Percentiles rank a stretch among this genome's conserved stretches.
phyloP scores from a whole-genome alignment of 2,113 vertebrate species.

The Gymnorhina tibicen region DNA sequence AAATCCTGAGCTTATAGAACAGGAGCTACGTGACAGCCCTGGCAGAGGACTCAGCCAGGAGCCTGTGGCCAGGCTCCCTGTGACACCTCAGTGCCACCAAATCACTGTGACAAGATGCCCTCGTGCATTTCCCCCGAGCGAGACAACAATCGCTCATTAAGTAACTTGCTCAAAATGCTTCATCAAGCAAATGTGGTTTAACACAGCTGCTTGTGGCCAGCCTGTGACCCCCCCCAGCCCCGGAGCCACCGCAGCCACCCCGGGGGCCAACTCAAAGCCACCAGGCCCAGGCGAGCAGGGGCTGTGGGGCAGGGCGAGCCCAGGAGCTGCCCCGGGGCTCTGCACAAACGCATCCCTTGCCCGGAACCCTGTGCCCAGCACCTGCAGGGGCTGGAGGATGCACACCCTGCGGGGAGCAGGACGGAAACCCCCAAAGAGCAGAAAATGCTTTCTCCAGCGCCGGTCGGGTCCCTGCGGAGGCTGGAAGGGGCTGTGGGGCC shows the following conservation, averaged over 20 bases:
- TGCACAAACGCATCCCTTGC: rapidly evolving
- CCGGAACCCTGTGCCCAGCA: background rate
- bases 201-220: background rate
- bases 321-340: background rate
- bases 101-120: background rate
- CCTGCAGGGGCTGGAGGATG: background rate
- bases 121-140: background rate
- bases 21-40: background rate
- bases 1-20: background rate
- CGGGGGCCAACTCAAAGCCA: rapidly evolving
- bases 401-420: rapidly evolving
- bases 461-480: rapidly evolving
- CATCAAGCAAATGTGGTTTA: background rate
- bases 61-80: background rate
- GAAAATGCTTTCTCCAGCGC: rapidly evolving
- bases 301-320: background rate
- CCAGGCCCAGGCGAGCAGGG: background rate
- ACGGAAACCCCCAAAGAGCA: background rate
- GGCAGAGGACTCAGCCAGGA: background rate
- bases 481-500: rapidly evolving
- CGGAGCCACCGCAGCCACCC: background rate
- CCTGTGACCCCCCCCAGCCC: background rate
- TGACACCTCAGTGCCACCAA: background rate
- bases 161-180: background rate
- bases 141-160: background rate